Evolutionary conservation across 2,888 invertebrate species (phyloP), one percentile per base, ranked within the genome.

Genomic region (Apantesis nais): DNA sequence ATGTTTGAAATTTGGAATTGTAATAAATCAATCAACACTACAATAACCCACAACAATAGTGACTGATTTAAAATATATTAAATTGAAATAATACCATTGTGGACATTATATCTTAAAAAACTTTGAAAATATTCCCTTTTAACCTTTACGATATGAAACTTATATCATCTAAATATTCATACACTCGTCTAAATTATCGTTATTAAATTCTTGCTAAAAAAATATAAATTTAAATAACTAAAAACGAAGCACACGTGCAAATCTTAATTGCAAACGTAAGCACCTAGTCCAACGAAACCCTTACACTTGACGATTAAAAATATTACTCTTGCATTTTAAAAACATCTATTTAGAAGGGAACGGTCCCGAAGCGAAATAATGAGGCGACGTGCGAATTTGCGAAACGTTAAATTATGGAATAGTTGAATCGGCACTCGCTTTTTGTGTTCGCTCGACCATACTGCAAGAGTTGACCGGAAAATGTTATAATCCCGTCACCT

Each of bases 271-370:
- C 90, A 86, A 74, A 79, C 76, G 82, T 85, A 81, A 82, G 81
- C 78, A 67, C 73, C 70, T 75, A 76, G 74, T 77, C 72, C 78
- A 83, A 84, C 83, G 85, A 83, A 84, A 88, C 85, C 84, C 83
- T 87, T 83, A 83, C 86, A 87, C 84, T 88, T 86, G 80, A 84
- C 85, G 83, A 89, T 89, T 91, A 88, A 86, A 90, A 91, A 90
- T 90, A 91, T 92, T 90, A 91, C 91, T 91, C 83, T 88, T 88
- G 81, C 89, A 85, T 92, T 92, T 93, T 89, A 91, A 92, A 90
- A 91, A 88, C 86, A 90, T 92, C 92, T 91, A 90, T 90, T 89
- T 89, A 85, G 84, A 87, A 86, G 84, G 86, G 86, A 84, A 83
- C 80, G 71, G 84, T 84, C 83, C 89, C 83, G 87, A 88, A 86